These are phyloP conservation scores for Sycophila texana DNA, from an alignment of 2,888 invertebrate species.

Conservation along the genomic window DNA sequence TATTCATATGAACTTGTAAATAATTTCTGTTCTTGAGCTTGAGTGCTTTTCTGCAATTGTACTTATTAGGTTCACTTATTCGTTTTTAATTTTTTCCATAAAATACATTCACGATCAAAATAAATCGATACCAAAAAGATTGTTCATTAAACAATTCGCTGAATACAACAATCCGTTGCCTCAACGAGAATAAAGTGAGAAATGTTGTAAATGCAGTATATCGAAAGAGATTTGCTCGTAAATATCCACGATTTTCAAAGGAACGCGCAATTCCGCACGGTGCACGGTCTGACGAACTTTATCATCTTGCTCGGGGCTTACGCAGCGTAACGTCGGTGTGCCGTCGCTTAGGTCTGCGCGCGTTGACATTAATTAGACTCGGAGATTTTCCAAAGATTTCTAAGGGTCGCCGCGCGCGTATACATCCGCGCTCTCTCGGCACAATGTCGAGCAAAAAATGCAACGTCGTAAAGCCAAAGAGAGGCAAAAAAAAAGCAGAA, in stretches of 20 bases:
- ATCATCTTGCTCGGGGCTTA: slow-evolving; percentile 38
- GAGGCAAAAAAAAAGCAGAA: neutral
- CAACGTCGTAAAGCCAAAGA: slow-evolving; percentile 38
- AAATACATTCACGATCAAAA: no score
- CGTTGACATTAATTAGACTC: slow-evolving; percentile 56
- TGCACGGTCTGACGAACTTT: slow-evolving; percentile 1
- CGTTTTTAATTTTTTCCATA: no score
- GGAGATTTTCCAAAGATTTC: slow-evolving; percentile 53
- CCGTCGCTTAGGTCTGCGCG: slow-evolving; percentile 25
- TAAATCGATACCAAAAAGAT: no score
- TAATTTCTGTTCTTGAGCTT: no score
- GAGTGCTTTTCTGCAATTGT: no score
- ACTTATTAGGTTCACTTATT: no score
- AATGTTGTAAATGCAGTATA: no score
- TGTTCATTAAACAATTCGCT: no score
- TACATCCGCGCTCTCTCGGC: slow-evolving; percentile 4
- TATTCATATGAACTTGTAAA: no score
- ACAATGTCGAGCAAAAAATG: slow-evolving; percentile 48
- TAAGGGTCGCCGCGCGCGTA: slow-evolving; percentile 19
- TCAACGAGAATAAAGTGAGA: no score
- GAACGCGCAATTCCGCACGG: slow-evolving; percentile 1
- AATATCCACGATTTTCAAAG: neutral
- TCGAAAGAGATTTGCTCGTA: no score
- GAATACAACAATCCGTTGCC: no score
- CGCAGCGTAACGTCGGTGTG: slow-evolving; percentile 12